These are phyloP conservation scores for Taxidea taxus DNA, from an alignment of 2,113 vertebrate genomes.

Conservation along the genomic window DNA sequence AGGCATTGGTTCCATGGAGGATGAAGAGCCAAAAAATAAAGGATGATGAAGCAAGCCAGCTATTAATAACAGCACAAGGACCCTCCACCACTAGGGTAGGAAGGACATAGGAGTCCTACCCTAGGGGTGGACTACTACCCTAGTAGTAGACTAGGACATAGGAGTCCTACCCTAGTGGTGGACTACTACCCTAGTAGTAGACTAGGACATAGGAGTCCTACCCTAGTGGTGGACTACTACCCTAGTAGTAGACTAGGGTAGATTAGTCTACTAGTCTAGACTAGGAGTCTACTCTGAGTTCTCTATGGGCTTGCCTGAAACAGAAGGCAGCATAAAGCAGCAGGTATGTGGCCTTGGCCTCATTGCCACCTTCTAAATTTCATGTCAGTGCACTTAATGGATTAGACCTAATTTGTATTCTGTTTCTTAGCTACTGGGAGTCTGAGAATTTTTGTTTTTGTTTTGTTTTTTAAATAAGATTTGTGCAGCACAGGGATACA, in stretches of 20 bases:
- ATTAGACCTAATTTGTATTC: background rate
- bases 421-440: background rate
- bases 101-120: background rate
- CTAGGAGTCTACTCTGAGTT: background rate
- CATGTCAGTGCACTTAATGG: background rate
- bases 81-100: background rate
- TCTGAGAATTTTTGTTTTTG: background rate
- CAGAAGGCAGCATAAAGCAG: background rate
- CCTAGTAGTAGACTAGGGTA: too few species aligned
- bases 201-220: too few species aligned
- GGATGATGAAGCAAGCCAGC: background rate
- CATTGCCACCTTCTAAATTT: background rate
- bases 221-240: too few species aligned
- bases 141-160: too few species aligned
- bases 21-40: background rate
- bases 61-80: background rate
- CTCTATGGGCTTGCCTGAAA: background rate
- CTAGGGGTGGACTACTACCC: too few species aligned
- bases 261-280: too few species aligned
- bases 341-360: background rate
- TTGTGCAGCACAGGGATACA: background rate
- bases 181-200: too few species aligned
- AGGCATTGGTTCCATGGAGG: background rate
- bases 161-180: too few species aligned
- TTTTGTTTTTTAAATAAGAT: background rate